A percentile compares a stretch with the other conserved stretches of the same genome.
Conservation (phyloP, 2,113 vertebrate genomes). For the Aegithalos caudatus region DNA sequence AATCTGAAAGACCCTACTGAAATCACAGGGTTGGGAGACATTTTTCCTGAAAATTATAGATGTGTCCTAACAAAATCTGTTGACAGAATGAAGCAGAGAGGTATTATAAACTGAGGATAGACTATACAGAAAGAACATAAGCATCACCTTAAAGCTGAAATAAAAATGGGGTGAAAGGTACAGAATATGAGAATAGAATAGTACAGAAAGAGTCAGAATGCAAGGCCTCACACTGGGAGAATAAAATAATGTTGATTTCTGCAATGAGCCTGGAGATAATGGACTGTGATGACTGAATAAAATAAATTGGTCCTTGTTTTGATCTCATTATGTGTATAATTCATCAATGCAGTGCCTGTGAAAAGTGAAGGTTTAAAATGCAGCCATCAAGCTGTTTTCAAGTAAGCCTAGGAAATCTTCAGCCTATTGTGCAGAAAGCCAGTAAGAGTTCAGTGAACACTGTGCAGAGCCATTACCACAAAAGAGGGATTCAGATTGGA, state of each 20-base stretch:
- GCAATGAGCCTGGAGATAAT: not conserved
- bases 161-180: not conserved
- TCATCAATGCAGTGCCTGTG: not conserved
- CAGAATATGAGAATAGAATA: not conserved
- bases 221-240: not conserved
- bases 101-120: not conserved
- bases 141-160: not conserved
- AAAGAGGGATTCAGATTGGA: not conserved
- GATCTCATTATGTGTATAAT: constrained; percentile 40
- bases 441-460: not conserved
- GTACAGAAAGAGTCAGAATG: not conserved
- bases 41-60: not conserved
- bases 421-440: constrained; percentile 4
- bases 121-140: not conserved
- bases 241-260: constrained; percentile 46
- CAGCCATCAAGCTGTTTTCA: constrained; percentile 11
- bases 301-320: constrained; percentile 48
- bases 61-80: not conserved
- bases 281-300: not conserved
- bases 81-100: not conserved
- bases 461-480: not conserved
- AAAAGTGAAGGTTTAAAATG: constrained; percentile 14
- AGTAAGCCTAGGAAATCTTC: constrained; percentile 32
- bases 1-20: not conserved
- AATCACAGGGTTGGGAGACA: not conserved